These are phyloP conservation scores for Pteronura brasiliensis DNA, from an alignment of 2,113 vertebrate genomes.

Conservation along the genomic window DNA sequence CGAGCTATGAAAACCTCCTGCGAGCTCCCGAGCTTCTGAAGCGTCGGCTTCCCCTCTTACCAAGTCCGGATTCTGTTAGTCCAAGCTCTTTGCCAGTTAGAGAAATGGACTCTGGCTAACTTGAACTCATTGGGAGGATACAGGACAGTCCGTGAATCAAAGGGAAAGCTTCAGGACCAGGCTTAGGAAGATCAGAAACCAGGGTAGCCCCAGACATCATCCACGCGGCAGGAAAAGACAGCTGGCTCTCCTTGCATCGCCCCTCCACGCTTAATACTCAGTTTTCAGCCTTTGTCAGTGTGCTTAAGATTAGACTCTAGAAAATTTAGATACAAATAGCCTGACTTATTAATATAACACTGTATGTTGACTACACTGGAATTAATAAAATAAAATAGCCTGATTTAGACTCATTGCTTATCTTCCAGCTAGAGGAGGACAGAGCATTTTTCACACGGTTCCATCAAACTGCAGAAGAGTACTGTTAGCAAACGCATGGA, in stretches of 20 bases:
- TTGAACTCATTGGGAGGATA: neutral
- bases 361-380: neutral
- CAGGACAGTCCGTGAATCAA: neutral
- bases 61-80: neutral
- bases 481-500: neutral
- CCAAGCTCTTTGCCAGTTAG: neutral
- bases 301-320: neutral
- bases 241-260: neutral
- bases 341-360: neutral
- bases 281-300: neutral
- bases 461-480: neutral
- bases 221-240: neutral
- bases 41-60: neutral
- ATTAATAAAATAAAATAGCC: neutral
- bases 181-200: neutral
- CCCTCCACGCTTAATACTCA: neutral
- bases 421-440: neutral
- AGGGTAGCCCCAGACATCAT: neutral
- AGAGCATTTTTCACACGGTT: neutral
- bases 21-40: neutral
- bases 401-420: neutral
- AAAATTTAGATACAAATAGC: neutral
- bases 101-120: neutral
- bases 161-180: neutral
- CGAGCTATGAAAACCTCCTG: neutral